These are phyloP conservation scores for Lophura swinhoii DNA, from an alignment of 2,797 vertebrate genomes.

Conservation along the genomic window DNA sequence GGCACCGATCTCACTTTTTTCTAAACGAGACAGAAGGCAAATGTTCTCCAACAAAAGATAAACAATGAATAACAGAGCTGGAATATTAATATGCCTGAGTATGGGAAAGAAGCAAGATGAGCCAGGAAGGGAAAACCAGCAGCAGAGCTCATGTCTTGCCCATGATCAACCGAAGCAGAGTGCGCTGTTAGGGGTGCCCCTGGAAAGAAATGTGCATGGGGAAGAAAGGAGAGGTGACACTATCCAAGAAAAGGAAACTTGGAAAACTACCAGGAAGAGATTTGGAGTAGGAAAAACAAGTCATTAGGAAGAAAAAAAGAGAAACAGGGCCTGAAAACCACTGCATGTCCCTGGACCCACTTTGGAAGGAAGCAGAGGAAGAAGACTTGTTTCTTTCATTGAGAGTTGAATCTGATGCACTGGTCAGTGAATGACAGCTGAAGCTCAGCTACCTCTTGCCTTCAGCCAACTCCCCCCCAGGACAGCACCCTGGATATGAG, in stretches of 20 bases:
- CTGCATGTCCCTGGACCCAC: accelerated
- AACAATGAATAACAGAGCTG: not conserved
- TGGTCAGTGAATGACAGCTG: not conserved
- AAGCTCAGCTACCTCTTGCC: not conserved
- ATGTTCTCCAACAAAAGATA: conserved; percentile 28
- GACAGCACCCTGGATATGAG: not conserved
- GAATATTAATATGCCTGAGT: not conserved
- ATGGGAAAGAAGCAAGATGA: not conserved
- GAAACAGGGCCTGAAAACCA: not conserved
- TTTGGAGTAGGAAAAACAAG: not conserved
- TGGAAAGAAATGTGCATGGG: accelerated
- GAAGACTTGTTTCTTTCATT: not conserved
- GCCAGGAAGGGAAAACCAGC: conserved; percentile 2
- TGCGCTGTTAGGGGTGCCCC: not conserved
- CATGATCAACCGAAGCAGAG: not conserved
- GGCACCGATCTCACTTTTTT: not conserved
- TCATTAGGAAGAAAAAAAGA: not conserved
- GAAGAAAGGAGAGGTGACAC: not conserved
- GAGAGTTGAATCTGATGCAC: not conserved
- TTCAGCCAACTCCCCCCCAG: not conserved
- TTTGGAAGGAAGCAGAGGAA: not conserved
- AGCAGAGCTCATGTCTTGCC: not conserved
- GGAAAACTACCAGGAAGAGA: not conserved
- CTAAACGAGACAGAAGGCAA: conserved; percentile 10
- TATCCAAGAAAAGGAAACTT: not conserved